A percentile compares a stretch with the other conserved stretches of the same genome.
These are phyloP conservation scores for Macrocentrus cingulum DNA, from an alignment of 1,140 invertebrate genomes.

Conservation along the genomic window DNA sequence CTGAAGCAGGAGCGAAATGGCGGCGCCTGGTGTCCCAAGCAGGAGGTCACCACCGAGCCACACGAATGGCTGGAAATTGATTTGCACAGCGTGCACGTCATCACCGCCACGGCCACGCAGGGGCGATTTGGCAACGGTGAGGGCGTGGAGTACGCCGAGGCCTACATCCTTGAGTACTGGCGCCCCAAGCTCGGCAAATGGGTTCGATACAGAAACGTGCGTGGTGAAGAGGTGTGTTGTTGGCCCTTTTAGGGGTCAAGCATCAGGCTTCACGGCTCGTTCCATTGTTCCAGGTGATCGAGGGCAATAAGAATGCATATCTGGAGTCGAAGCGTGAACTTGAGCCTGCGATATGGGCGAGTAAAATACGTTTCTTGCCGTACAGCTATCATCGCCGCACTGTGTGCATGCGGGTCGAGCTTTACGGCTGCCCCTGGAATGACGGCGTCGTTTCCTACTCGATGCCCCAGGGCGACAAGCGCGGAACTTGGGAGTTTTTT, in stretches of 20 bases:
- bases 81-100: constrained; percentile 71
- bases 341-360: constrained; percentile 77
- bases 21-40: constrained; percentile 84
- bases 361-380: constrained; percentile 77
- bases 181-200: constrained; percentile 69
- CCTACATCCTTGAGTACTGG: constrained; percentile 80
- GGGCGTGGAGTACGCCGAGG: constrained; percentile 76
- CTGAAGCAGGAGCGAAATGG: constrained; percentile 74
- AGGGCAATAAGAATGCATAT: constrained; percentile 82
- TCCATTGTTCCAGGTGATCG: constrained; percentile 73
- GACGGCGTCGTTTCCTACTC: constrained; percentile 59
- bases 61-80: constrained; percentile 82
- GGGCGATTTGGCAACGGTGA: constrained; percentile 85
- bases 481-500: constrained; percentile 82
- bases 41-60: constrained; percentile 70
- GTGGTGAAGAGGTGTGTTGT: constrained; percentile 67
- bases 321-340: constrained; percentile 74
- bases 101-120: constrained; percentile 78
- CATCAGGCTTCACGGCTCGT: no score
- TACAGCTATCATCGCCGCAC: constrained; percentile 81
- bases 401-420: constrained; percentile 84
- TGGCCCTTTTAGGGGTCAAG: no score
- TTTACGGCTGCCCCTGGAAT: constrained; percentile 77
- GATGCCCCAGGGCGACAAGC: constrained; percentile 72
- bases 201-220: constrained; percentile 69